Evolutionary conservation across 2,797 vertebrate genomes (phyloP), one percentile per base, ranked within the genome.

Genomic region (Lithobates pipiens): DNA sequence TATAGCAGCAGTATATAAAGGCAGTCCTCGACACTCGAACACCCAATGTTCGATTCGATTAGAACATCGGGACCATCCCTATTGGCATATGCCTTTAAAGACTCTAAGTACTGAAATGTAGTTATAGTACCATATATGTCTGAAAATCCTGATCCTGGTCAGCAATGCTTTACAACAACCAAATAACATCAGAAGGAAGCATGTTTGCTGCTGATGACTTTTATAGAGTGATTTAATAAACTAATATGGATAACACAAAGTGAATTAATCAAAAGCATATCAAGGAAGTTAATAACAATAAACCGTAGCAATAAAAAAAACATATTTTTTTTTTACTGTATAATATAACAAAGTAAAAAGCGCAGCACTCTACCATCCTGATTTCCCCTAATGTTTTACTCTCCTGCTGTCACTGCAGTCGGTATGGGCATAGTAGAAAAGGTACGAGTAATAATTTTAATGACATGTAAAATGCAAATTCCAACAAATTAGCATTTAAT

Each of bases 401-500:
- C 61, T 67, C 61, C 76, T 65, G 57, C 76, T 77, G 76, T 77
- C 65, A 16, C 32, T 5, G 25, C 32, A 29, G 25, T 46, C 18
- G 8, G 61, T 68, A 46, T 79, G 42, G 16, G 25, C 27, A 15
- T 10, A 23, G 15, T 11, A 34, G 10, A 34, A 13, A 9, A 39
- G 39, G 23, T 32, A 71, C 32, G 67, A 42, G 9, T 70, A 79
- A 69, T 67, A 29, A 69, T 54, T 80, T 18, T 50, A 77, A 67
- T 77, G 18, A 71, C 69, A 36, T n/a, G 69, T 50, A 80, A 46
- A 70, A 80, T 34, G 23, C 67, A 80, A 34, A 29, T 36, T 27
- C 21, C 21, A 39, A 68, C 65, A 80, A 79, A 69, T 80, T 67
- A 79, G 18, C 77, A 34, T 79, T 44, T 79, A 46, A 79, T 68